Conservation (phyloP, 2,797 vertebrate genomes). For the Onychomys arenicola region DNA sequence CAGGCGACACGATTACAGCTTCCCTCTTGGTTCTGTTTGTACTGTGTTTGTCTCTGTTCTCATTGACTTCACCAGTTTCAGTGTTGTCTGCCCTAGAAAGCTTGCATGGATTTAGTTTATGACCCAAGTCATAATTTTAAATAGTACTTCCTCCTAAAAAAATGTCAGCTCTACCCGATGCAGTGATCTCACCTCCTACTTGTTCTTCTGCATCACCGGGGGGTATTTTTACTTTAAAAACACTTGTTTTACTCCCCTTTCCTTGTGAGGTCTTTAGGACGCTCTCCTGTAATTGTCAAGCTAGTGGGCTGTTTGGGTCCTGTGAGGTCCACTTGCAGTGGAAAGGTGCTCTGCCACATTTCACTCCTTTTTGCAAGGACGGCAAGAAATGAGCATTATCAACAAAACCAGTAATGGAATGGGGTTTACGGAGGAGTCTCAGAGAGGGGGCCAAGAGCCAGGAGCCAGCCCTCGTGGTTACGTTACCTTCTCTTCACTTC, state of each 20-base stretch:
- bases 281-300: neutral
- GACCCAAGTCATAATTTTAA: slow-evolving; percentile 44
- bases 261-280: neutral
- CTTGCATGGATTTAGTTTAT: neutral
- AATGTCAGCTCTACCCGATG: neutral
- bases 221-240: slow-evolving; percentile 34
- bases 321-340: neutral
- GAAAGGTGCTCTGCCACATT: neutral
- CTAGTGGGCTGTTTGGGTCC: neutral
- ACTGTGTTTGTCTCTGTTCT: neutral
- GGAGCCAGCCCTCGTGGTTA: neutral
- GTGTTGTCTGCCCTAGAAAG: neutral
- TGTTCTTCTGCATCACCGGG: neutral
- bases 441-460: neutral
- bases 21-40: neutral
- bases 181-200: neutral
- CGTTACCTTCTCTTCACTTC: neutral
- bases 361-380: neutral
- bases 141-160: neutral
- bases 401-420: neutral
- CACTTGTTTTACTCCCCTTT: slow-evolving; percentile 1
- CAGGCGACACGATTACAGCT: rapidly evolving
- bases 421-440: neutral
- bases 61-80: neutral
- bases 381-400: rapidly evolving